A percentile compares a stretch with the other conserved stretches of the same genome.
Evolutionary conservation across 2,888 invertebrate genomes (phyloP).

Genomic region (Drosophila macrospina): DNA sequence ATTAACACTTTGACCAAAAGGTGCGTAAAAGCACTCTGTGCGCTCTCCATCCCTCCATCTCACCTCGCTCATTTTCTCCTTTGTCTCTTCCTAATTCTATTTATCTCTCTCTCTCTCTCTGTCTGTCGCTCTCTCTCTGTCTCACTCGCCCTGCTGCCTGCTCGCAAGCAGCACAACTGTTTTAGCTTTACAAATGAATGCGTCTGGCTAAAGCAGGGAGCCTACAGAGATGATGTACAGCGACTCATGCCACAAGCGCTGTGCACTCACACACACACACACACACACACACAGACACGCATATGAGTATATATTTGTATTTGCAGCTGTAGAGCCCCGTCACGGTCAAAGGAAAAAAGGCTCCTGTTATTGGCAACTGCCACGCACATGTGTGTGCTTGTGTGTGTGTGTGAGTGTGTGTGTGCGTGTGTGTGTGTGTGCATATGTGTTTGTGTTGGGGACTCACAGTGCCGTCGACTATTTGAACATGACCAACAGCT

Average conservation of each 20-base stretch:
- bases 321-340: constrained; percentile 51
- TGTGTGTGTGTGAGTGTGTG: constrained; percentile 9
- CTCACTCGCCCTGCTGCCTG: too few species aligned
- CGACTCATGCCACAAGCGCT: constrained; percentile 25
- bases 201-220: constrained; percentile 64
- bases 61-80: background rate
- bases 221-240: constrained; percentile 52
- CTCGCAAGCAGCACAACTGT: too few species aligned
- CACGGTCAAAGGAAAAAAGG: constrained; percentile 79
- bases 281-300: constrained; percentile 9
- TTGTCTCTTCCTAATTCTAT: background rate
- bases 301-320: constrained; percentile 5
- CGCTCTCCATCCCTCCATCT: background rate
- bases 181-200: constrained; percentile 78
- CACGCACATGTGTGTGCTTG: constrained; percentile 34
- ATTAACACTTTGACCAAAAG: constrained; percentile 75
- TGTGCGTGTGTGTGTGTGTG: constrained; percentile 5
- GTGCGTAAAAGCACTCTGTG: constrained; percentile 60
- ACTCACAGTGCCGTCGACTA: constrained; percentile 37
- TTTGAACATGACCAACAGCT: constrained; percentile 80
- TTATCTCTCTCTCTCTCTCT: background rate
- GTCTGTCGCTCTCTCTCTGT: background rate
- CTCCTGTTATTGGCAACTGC: constrained; percentile 79
- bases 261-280: constrained; percentile 1
- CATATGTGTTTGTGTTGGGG: constrained; percentile 13